Evolutionary conservation across 2,888 invertebrate species (phyloP).

Genomic region (Tiphia femorata): DNA sequence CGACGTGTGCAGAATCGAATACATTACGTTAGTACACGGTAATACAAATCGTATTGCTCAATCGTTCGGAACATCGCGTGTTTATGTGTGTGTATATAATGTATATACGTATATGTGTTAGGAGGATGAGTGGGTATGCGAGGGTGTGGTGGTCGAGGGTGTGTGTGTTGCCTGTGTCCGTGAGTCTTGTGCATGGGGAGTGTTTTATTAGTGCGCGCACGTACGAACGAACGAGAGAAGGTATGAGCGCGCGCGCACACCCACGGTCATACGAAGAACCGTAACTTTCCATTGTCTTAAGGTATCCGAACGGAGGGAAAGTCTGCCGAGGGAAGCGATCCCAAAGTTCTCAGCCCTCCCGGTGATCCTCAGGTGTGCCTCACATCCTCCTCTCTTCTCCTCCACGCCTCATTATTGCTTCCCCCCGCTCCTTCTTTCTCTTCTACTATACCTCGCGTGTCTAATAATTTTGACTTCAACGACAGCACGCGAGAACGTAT

Average conservation of each 20-base stretch:
- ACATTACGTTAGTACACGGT: constrained; percentile 52
- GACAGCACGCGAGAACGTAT: no score
- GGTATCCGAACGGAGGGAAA: no score
- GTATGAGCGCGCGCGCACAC: no score
- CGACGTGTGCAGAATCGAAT: constrained; percentile 53
- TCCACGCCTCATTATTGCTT: not conserved
- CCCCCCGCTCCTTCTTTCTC: not conserved
- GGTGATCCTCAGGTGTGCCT: constrained; percentile 14
- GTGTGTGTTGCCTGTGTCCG: no score
- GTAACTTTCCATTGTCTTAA: no score
- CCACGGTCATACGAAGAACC: no score
- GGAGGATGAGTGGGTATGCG: not conserved
- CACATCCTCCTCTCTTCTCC: constrained; percentile 1
- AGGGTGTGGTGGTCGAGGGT: no score
- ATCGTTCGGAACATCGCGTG: constrained; percentile 49
- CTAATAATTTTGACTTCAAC: no score
- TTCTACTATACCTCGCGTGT: no score
- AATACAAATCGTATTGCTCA: constrained; percentile 53
- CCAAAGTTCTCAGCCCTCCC: constrained; percentile 13
- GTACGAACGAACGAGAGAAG: constrained; percentile 10
- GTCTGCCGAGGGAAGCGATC: constrained; percentile 42
- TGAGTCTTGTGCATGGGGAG: not conserved
- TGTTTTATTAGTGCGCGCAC: constrained; percentile 4
- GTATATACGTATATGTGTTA: not conserved
- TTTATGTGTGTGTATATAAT: constrained; percentile 26